phyloP scores from a whole-genome alignment of 2,797 vertebrate genomes.

The Epinephelus coioides region DNA sequence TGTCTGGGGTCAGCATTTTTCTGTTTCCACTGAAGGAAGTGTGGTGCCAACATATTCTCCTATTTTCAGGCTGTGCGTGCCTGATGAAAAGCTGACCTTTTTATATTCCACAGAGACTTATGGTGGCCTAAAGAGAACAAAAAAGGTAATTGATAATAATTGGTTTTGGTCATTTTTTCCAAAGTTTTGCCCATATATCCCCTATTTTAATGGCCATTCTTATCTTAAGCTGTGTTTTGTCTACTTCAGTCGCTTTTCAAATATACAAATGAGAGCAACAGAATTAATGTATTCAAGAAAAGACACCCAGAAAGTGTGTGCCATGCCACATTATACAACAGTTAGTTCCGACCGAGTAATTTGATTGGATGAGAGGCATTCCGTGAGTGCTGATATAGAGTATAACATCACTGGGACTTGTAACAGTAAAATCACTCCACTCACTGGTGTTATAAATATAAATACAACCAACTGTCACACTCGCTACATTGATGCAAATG shows the following conservation, averaged over 20 bases:
- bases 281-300: neutral
- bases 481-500: no score
- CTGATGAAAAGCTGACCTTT: neutral
- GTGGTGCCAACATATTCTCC: neutral
- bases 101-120: neutral
- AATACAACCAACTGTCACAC: no score
- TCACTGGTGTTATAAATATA: no score
- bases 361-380: no score
- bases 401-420: no score
- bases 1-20: conserved; percentile 12
- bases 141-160: neutral
- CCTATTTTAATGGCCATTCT: neutral
- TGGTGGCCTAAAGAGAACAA: neutral
- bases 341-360: no score
- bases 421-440: no score
- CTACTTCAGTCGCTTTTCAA: neutral
- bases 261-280: neutral
- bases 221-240: neutral
- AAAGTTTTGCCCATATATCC: neutral
- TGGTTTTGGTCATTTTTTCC: neutral
- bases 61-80: neutral
- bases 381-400: no score
- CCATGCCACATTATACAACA: no score
- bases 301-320: neutral
- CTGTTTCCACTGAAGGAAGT: neutral